phyloP scores from a whole-genome alignment of 2,113 vertebrate species.

The Triplophysa siluroides region DNA sequence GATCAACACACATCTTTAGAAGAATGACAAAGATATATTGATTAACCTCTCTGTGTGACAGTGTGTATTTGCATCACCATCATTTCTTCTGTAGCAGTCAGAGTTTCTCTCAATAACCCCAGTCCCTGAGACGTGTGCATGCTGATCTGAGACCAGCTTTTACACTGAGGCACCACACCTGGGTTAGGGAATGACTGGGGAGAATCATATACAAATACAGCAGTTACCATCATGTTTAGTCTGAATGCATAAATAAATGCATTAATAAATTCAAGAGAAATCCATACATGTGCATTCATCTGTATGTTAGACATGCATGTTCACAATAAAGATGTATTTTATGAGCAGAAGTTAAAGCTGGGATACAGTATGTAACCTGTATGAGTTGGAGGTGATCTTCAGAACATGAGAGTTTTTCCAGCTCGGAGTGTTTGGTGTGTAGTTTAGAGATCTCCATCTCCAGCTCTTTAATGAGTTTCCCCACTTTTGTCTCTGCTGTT shows the following conservation, averaged over 20 bases:
- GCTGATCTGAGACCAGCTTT: constrained; percentile 39
- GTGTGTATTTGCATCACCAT: constrained; percentile 33
- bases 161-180: constrained; percentile 6
- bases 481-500: constrained; percentile 22
- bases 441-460: constrained; percentile 46
- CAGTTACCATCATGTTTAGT: neutral
- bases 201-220: neutral
- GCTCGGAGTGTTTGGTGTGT: constrained; percentile 27
- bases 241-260: neutral
- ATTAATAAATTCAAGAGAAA: neutral
- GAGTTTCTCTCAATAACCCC: constrained; percentile 19
- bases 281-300: neutral
- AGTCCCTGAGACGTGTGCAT: constrained; percentile 34
- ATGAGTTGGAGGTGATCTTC: constrained; percentile 50
- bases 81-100: constrained; percentile 27
- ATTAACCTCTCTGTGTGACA: constrained; percentile 40
- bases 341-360: neutral
- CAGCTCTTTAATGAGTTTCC: constrained; percentile 44
- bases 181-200: constrained; percentile 29
- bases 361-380: constrained; percentile 32
- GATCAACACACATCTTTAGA: neutral
- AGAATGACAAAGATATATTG: neutral
- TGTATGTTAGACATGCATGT: neutral
- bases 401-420: constrained; percentile 43
- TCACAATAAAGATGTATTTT: neutral